These are phyloP conservation scores for Drosophila fuyamai DNA, from an alignment of 1,140 invertebrate species.

Conservation along the genomic window DNA sequence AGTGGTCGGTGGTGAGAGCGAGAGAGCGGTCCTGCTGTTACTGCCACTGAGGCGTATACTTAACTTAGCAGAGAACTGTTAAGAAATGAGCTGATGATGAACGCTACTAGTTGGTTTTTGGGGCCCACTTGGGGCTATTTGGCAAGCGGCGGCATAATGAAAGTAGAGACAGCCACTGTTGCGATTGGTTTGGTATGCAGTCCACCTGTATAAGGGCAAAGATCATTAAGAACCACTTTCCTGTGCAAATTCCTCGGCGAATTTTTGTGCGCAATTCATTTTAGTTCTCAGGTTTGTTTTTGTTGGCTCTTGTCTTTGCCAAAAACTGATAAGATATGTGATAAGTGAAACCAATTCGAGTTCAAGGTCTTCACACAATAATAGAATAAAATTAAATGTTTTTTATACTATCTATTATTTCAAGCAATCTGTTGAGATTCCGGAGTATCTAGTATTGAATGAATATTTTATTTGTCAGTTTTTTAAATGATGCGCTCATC, in stretches of 20 bases:
- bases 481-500: slow-evolving; percentile 28
- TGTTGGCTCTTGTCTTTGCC: slow-evolving; percentile 56
- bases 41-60: slow-evolving; percentile 40
- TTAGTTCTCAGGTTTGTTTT: slow-evolving; percentile 23
- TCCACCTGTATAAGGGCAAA: slow-evolving; percentile 9
- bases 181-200: background rate
- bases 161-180: slow-evolving; percentile 21
- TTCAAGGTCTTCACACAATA: slow-evolving; percentile 63
- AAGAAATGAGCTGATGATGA: too few species aligned
- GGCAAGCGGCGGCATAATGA: slow-evolving; percentile 22
- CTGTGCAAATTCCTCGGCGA: slow-evolving; percentile 21
- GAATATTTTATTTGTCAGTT: background rate
- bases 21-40: slow-evolving; percentile 28
- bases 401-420: slow-evolving; percentile 13
- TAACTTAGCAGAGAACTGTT: too few species aligned
- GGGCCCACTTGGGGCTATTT: slow-evolving; percentile 44
- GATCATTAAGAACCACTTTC: slow-evolving; percentile 18
- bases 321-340: slow-evolving; percentile 63
- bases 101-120: slow-evolving; percentile 32
- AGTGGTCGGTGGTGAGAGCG: slow-evolving; percentile 30
- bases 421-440: slow-evolving; percentile 12
- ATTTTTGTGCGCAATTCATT: slow-evolving; percentile 58
- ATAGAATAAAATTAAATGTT: slow-evolving; percentile 44
- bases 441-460: too few species aligned
- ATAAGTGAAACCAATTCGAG: slow-evolving; percentile 68